A percentile compares a stretch with the other conserved stretches of the same genome.
phyloP scores from a whole-genome alignment of 37 sponge, comb jelly and placozoan genomes.

The Chondrosia reniformis region DNA sequence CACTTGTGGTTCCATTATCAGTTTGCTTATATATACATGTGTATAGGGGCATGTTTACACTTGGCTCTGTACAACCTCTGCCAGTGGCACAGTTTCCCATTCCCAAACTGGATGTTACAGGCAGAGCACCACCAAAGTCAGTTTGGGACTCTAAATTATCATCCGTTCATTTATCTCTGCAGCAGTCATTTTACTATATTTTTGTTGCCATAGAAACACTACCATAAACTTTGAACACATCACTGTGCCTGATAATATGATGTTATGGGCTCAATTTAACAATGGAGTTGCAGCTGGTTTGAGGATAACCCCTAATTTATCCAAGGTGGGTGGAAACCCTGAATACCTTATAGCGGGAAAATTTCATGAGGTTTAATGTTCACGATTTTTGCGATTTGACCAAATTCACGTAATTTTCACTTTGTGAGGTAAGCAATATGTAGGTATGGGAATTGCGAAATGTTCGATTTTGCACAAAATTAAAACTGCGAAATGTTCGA shows the following conservation, averaged over 20 bases:
- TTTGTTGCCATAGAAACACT: conserved; percentile 38
- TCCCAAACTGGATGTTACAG: conserved; percentile 67
- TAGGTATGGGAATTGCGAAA: too few relatives aligned
- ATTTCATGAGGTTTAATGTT: too few relatives aligned
- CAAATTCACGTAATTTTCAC: too few relatives aligned
- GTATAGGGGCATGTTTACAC: conserved; percentile 78
- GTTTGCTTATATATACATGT: too few relatives aligned
- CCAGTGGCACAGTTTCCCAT: conserved; percentile 59
- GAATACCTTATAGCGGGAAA: background rate
- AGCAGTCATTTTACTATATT: background rate
- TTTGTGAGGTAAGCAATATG: too few relatives aligned
- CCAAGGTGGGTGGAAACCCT: conserved; percentile 42
- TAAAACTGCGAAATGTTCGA: too few relatives aligned
- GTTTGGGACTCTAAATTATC: too few relatives aligned
- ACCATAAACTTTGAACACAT: conserved; percentile 73
- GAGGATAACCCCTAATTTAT: conserved; percentile 37
- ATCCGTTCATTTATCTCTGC: background rate
- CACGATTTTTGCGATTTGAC: too few relatives aligned
- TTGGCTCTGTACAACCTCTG: conserved; percentile 50
- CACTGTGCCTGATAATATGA: conserved; percentile 74
- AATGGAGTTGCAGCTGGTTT: conserved; percentile 97
- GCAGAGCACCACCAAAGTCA: conserved; percentile 55
- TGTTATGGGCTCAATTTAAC: conserved; percentile 88
- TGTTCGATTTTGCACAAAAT: too few relatives aligned
- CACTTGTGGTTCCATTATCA: too few relatives aligned